phyloP scores from a whole-genome alignment of 2,888 invertebrate species.

The Mythimna loreyi region DNA sequence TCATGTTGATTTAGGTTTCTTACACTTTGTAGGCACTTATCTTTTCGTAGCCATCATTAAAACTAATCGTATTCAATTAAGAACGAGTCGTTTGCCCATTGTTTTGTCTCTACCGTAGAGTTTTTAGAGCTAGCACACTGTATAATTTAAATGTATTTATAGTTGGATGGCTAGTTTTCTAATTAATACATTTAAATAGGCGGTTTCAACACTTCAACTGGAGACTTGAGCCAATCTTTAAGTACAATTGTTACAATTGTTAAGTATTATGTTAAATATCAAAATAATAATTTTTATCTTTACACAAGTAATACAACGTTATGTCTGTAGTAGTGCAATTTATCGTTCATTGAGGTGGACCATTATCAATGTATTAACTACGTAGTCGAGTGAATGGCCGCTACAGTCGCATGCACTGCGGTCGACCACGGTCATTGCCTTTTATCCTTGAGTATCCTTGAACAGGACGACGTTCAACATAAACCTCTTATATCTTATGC shows the following conservation, averaged over 20 bases:
- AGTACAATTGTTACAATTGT: neutral
- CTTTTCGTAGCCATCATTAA: neutral
- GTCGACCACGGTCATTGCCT: constrained; percentile 80
- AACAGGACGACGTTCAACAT: constrained; percentile 82
- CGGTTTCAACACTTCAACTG: neutral
- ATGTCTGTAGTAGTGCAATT: constrained; percentile 30
- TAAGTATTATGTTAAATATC: too few species aligned
- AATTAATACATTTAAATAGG: too few species aligned
- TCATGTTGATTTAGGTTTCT: neutral
- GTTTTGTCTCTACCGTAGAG: neutral
- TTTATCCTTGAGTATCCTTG: constrained; percentile 90
- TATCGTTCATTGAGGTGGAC: constrained; percentile 57
- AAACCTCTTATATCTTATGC: constrained; percentile 81
- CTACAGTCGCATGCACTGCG: constrained; percentile 67
- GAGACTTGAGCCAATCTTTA: neutral
- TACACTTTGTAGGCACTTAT: neutral
- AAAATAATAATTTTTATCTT: too few species aligned
- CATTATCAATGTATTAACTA: constrained; percentile 54
- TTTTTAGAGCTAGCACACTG: neutral
- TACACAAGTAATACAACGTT: constrained; percentile 1
- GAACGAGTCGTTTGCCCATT: neutral
- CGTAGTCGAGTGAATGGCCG: constrained; percentile 80
- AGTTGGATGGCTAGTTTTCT: too few species aligned
- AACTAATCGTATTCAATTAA: constrained; percentile 8
- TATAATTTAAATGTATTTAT: neutral